Evolutionary conservation across 1,140 invertebrate species (phyloP), one percentile per base, ranked within the genome.

Genomic region (Drosophila persimilis): DNA sequence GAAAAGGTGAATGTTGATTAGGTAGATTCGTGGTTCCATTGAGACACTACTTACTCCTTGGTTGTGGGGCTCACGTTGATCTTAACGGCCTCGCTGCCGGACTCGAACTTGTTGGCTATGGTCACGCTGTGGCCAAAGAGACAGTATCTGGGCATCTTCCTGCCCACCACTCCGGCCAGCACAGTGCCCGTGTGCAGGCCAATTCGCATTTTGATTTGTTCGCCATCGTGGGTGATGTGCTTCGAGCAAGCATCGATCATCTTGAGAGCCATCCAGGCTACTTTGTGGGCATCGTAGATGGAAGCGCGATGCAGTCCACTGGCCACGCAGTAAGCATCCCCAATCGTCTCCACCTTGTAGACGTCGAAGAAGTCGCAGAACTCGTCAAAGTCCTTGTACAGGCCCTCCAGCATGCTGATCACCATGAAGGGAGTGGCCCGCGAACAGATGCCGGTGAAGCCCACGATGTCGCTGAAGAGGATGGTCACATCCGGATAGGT

Each of bases 271-370:
- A 99, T 98, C 97, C 97, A 98, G 20, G 97, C 96, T 35, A 98
- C 98, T 92, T 98, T 97, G 61, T 97, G 96, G 7, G 97, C 97
- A 91, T 99, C 97, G 53, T 90, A 91, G 43, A 89, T 90, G 35
- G 89, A 91, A 48, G 95, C 97, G 74, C 95, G 95, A 89, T 98
- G 97, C 7, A 99, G 92, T 2, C 98, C 98, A 65, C 97, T 97
- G 0, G 97, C 97, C 3, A 98, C 97, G 91, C 97, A 98, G 91
- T 99, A 99, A 0, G 98, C 98, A 92, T 98, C 97, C 0, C 97
- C 97, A 77, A 96, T 96, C 41, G 97, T 99, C 92, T 99, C 98
- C 58, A 99, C 97, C 95, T 98, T 98, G 91, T 98, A 98, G 11
- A 98, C 96, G 90, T 98, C 97, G 8, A 97, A 93, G 75, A 96